Conservation (phyloP, 2,888 invertebrate genomes). For the Antitype chi region DNA sequence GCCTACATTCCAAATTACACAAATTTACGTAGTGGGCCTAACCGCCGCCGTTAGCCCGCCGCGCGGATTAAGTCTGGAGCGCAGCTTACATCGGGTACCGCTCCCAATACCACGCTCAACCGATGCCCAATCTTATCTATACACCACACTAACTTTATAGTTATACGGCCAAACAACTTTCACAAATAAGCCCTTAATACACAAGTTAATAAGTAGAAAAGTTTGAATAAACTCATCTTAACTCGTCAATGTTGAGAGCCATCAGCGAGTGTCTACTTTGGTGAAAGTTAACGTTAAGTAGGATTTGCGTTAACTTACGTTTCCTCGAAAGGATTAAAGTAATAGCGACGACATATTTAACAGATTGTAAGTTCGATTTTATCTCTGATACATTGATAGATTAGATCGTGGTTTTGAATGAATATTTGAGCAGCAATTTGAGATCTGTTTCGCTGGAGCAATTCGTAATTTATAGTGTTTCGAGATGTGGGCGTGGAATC, state of each 20-base stretch:
- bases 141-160: slow-evolving; percentile 75
- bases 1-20: slow-evolving; percentile 90
- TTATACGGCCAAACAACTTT: slow-evolving; percentile 73
- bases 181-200: slow-evolving; percentile 85
- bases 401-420: slow-evolving; percentile 51
- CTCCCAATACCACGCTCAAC: slow-evolving; percentile 85
- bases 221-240: slow-evolving; percentile 87
- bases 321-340: slow-evolving; percentile 86
- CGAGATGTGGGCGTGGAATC: slow-evolving; percentile 45
- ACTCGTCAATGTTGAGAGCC: slow-evolving; percentile 86
- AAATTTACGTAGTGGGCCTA: slow-evolving; percentile 89
- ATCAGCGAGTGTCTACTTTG: slow-evolving; percentile 89
- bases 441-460: slow-evolving; percentile 52
- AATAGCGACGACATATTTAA: slow-evolving; percentile 81
- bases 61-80: slow-evolving; percentile 84
- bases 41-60: slow-evolving; percentile 83
- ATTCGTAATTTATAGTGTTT: slow-evolving; percentile 52
- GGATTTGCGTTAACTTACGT: slow-evolving; percentile 88
- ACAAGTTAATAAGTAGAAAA: slow-evolving; percentile 89
- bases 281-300: slow-evolving; percentile 88
- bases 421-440: slow-evolving; percentile 60
- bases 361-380: slow-evolving; percentile 66
- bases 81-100: slow-evolving; percentile 84
- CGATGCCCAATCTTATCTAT: slow-evolving; percentile 81
- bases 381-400: slow-evolving; percentile 52